Conservation (phyloP, 2,113 vertebrate genomes). For the Cheirogaleus medius region DNA sequence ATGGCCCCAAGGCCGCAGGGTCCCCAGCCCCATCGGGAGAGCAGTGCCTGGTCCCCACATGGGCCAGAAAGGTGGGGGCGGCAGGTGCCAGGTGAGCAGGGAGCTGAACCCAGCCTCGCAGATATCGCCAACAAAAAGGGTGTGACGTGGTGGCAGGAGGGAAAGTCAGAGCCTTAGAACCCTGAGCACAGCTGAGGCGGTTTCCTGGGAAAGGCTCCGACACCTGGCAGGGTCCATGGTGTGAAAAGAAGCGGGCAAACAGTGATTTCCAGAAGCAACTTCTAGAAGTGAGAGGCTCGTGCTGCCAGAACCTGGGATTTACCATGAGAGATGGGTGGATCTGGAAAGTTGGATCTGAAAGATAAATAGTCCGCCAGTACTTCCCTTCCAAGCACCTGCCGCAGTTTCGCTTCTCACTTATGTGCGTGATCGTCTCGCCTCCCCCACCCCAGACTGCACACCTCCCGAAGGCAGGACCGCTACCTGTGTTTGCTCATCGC, state of each 20-base stretch:
- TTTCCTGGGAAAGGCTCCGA: not conserved
- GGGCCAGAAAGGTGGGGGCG: not conserved
- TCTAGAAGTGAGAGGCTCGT: not conserved
- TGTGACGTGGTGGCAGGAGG: fast-evolving
- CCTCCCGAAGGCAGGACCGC: not conserved
- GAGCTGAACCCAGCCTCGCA: not conserved
- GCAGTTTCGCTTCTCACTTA: not conserved
- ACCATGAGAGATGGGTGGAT: not conserved
- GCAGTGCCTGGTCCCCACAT: no score
- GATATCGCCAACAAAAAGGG: not conserved
- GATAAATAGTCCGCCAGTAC: not conserved
- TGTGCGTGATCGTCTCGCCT: not conserved
- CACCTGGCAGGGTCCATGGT: not conserved
- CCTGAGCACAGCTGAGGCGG: not conserved
- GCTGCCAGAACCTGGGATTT: not conserved
- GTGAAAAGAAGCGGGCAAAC: not conserved
- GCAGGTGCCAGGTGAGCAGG: not conserved
- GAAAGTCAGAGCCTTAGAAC: not conserved
- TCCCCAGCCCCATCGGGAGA: not conserved
- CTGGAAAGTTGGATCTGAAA: not conserved
- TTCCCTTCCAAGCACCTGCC: not conserved
- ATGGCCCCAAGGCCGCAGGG: no score
- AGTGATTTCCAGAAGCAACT: not conserved
- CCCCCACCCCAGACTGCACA: no score
- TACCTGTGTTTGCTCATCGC: not conserved